phyloP scores from a whole-genome alignment of 2,888 invertebrate genomes.

The Tetramorium bicarinatum region DNA sequence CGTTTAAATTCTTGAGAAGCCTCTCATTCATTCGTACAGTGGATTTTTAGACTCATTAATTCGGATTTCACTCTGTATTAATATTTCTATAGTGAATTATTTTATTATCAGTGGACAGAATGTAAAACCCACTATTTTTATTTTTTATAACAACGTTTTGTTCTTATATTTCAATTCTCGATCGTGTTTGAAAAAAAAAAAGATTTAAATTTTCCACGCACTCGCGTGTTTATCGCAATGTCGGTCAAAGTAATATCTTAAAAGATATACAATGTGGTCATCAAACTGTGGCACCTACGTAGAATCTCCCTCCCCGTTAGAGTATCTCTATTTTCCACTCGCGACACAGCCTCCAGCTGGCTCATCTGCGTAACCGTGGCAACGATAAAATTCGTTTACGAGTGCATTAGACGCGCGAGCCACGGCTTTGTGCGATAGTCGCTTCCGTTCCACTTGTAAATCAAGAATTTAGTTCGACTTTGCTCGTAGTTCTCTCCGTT shows the following conservation, averaged over 20 bases:
- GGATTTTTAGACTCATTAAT: not conserved
- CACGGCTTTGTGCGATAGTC: constrained; percentile 74
- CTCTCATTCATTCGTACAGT: not conserved
- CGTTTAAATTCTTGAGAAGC: not conserved
- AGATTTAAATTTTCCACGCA: not conserved
- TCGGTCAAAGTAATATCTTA: constrained; percentile 16
- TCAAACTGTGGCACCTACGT: constrained; percentile 33
- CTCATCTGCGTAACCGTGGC: constrained; percentile 73
- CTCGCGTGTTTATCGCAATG: constrained; percentile 2
- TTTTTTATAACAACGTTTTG: not conserved
- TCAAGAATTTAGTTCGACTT: constrained; percentile 70
- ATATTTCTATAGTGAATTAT: not conserved
- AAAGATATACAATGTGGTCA: constrained; percentile 23
- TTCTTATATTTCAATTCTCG: not conserved
- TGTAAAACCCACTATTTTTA: not conserved
- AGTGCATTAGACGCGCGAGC: constrained; percentile 69
- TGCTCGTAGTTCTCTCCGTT: not conserved
- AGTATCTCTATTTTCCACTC: constrained; percentile 63
- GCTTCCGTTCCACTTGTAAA: constrained; percentile 78
- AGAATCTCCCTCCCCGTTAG: constrained; percentile 3
- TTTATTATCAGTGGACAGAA: not conserved
- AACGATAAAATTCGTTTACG: constrained; percentile 80
- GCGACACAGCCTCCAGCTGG: constrained; percentile 50
- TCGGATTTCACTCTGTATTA: not conserved
- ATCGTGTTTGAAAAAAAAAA: not conserved